A percentile compares a stretch with the other conserved stretches of the same genome.
Conservation (phyloP, 2,888 invertebrate species). For the Eupithecia centaureata region DNA sequence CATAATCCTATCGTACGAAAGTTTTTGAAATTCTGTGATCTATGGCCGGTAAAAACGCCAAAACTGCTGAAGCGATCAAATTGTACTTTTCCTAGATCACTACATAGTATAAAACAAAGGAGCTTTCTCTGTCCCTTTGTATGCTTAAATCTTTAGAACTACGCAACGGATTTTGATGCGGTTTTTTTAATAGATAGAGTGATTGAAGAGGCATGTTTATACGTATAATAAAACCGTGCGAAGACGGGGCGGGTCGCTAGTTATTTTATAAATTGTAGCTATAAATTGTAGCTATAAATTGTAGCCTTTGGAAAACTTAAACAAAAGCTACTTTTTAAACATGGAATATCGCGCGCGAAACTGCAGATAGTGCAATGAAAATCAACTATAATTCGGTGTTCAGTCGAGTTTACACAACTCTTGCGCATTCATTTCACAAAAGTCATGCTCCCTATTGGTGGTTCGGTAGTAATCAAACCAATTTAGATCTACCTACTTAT, state of each 20-base stretch:
- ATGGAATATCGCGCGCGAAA: neutral
- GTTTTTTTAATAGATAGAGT: no score
- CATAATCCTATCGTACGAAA: neutral
- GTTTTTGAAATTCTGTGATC: neutral
- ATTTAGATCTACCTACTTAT: slow-evolving; percentile 19
- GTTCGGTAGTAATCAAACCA: slow-evolving; percentile 11
- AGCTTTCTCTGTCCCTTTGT: no score
- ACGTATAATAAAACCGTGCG: no score
- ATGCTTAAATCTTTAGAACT: no score
- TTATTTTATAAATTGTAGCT: no score
- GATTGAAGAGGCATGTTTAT: no score
- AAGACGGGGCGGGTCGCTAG: no score
- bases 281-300: neutral
- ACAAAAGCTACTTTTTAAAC: neutral
- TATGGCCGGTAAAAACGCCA: neutral
- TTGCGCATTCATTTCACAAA: neutral
- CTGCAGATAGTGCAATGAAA: neutral
- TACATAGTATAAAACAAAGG: no score
- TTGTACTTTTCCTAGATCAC: no score
- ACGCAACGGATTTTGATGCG: no score
- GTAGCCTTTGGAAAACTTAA: neutral
- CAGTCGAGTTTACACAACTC: neutral
- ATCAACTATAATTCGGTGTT: neutral
- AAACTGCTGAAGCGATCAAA: neutral
- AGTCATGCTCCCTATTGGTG: neutral